Percentiles rank a stretch among this genome's conserved stretches.
These are phyloP conservation scores for Drosophila orosa DNA, from an alignment of 1,140 invertebrate species.

Conservation along the genomic window DNA sequence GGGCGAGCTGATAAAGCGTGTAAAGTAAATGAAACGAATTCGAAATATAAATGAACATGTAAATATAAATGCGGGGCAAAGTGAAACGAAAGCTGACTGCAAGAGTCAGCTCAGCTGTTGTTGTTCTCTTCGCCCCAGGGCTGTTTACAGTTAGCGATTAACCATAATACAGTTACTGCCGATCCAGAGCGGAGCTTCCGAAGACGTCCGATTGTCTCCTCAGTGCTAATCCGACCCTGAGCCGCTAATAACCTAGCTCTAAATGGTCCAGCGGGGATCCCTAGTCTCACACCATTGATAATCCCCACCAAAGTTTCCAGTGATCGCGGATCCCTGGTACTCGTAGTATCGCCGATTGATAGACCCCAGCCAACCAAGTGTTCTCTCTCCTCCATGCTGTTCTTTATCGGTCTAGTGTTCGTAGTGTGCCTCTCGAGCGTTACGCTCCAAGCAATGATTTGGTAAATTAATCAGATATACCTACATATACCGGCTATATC, in stretches of 20 bases:
- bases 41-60: constrained; percentile 20
- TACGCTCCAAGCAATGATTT: constrained; percentile 46
- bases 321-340: constrained; percentile 13
- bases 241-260: constrained; percentile 12
- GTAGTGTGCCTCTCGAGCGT: constrained; percentile 50
- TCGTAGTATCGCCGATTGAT: constrained; percentile 17
- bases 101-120: constrained; percentile 23
- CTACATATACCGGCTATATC: neutral
- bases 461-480: constrained; percentile 47
- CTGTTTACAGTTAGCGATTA: constrained; percentile 9
- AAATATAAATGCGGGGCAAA: constrained; percentile 32
- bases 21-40: constrained; percentile 54
- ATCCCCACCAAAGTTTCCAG: neutral
- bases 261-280: neutral
- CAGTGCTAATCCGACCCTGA: constrained; percentile 32
- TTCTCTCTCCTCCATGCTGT: constrained; percentile 34
- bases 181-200: constrained; percentile 12
- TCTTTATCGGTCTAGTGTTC: constrained; percentile 41
- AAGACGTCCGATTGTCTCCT: constrained; percentile 6
- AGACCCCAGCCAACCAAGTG: constrained; percentile 2
- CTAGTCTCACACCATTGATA: neutral
- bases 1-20: constrained; percentile 57
- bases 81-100: constrained; percentile 28
- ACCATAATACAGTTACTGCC: constrained; percentile 25
- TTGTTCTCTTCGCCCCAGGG: constrained; percentile 7